A percentile compares a stretch with the other conserved stretches of the same genome.
These are phyloP conservation scores for Brachionus rotundiformis DNA, from an alignment of 1,140 invertebrate genomes.

Conservation along the genomic window DNA sequence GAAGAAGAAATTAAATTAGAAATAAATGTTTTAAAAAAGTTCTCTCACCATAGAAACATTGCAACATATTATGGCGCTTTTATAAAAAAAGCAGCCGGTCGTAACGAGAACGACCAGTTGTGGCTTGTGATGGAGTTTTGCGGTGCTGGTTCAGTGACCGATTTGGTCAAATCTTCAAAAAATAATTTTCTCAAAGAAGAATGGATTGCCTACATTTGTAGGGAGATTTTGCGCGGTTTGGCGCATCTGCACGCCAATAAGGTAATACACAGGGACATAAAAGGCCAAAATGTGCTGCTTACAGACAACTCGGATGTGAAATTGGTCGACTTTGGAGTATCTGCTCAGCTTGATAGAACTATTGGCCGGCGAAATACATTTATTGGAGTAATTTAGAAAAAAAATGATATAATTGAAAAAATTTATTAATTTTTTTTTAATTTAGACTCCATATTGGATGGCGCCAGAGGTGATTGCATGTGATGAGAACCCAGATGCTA, in stretches of 20 bases:
- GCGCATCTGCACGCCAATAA: conserved; percentile 97
- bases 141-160: conserved; percentile 96
- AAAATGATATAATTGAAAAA: conserved; percentile 70
- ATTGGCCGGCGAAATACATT: conserved; percentile 98
- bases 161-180: conserved; percentile 83
- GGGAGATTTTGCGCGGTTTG: conserved; percentile 88
- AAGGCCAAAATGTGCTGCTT: conserved; percentile 98
- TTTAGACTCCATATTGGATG: conserved; percentile 76
- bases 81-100: conserved; percentile 95
- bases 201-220: conserved; percentile 99
- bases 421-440: conserved; percentile 71
- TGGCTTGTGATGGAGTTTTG: conserved; percentile 99
- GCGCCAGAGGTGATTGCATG: conserved; percentile 92
- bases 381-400: conserved; percentile 71
- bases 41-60: conserved; percentile 98
- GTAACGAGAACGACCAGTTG: conserved; percentile 86
- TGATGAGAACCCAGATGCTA: conserved; percentile 98
- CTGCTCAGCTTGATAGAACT: conserved; percentile 95
- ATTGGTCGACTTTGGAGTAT: conserved; percentile 99
- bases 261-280: conserved; percentile 99
- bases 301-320: conserved; percentile 99
- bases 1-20: conserved; percentile 99
- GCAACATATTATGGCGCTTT: conserved; percentile 99
- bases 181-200: conserved; percentile 97
- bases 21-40: conserved; percentile 97